Percentiles rank a stretch among this genome's conserved stretches.
phyloP scores from a whole-genome alignment of 2,113 vertebrate genomes.

The Macrotus californicus region DNA sequence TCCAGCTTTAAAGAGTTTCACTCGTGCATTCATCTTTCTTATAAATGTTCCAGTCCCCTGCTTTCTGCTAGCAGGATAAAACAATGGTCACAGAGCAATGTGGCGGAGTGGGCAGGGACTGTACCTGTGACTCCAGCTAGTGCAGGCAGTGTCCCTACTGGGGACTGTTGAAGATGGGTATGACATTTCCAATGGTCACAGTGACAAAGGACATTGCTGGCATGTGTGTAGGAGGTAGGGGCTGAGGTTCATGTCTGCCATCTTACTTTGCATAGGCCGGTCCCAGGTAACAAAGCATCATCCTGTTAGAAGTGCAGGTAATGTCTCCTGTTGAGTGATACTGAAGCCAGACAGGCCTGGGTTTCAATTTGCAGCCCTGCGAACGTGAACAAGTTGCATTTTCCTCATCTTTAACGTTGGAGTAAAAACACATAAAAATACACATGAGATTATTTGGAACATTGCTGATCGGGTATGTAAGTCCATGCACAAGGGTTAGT shows the following conservation, averaged over 20 bases:
- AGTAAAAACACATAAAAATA: background rate
- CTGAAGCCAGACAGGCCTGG: background rate
- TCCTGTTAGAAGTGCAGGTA: no score
- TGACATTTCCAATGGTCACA: background rate
- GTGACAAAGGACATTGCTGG: background rate
- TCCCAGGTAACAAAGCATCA: background rate
- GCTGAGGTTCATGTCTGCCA: background rate
- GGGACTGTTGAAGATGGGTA: background rate
- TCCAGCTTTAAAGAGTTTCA: background rate
- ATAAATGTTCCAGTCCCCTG: accelerated
- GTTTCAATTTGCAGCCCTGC: background rate
- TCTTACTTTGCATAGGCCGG: background rate
- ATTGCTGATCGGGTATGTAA: background rate
- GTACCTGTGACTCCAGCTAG: background rate
- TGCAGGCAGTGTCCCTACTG: background rate
- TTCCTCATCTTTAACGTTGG: background rate
- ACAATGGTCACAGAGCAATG: background rate
- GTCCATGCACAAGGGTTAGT: background rate
- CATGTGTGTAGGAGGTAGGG: background rate
- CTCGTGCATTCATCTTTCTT: background rate
- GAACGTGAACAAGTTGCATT: background rate
- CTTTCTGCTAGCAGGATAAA: background rate
- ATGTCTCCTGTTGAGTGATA: background rate
- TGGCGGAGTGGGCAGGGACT: background rate
- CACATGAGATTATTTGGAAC: background rate